Percentiles rank a stretch among this genome's conserved stretches.
These are phyloP conservation scores for Stigmatopora argus DNA, from an alignment of 2,113 vertebrate genomes.

Conservation along the genomic window DNA sequence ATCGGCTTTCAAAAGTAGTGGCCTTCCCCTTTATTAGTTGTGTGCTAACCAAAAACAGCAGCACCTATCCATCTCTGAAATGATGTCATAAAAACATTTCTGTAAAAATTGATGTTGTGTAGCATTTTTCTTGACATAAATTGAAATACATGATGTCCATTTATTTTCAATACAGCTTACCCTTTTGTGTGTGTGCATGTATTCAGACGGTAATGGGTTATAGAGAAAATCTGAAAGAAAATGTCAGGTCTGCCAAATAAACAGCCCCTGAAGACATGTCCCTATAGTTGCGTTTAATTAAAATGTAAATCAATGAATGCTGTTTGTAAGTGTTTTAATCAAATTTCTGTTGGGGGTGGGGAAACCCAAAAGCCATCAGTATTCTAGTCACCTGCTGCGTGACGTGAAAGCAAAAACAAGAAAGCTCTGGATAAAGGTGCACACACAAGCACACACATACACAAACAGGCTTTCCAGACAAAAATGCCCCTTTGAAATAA, in stretches of 20 bases:
- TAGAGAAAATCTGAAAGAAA: conserved; percentile 36
- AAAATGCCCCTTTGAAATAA: conserved; percentile 60
- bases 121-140: too few species aligned
- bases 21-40: too few species aligned
- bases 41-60: too few species aligned
- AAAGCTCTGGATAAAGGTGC: conserved; percentile 45
- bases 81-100: too few species aligned
- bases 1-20: background rate
- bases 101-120: too few species aligned
- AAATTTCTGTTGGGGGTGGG: conserved; percentile 13
- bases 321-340: background rate
- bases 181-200: too few species aligned
- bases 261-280: background rate
- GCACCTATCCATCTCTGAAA: too few species aligned
- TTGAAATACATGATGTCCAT: too few species aligned
- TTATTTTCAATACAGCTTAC: too few species aligned
- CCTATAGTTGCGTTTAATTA: background rate
- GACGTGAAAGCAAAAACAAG: conserved; percentile 57
- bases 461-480: conserved; percentile 14
- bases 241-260: conserved; percentile 3
- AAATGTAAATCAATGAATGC: background rate
- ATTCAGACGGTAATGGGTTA: conserved; percentile 1
- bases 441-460: conserved; percentile 9
- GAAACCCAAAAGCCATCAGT: conserved; percentile 56
- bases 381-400: conserved; percentile 66